Evolutionary conservation across 2,888 invertebrate genomes (phyloP).

Genomic region (Scaptomyza flava): DNA sequence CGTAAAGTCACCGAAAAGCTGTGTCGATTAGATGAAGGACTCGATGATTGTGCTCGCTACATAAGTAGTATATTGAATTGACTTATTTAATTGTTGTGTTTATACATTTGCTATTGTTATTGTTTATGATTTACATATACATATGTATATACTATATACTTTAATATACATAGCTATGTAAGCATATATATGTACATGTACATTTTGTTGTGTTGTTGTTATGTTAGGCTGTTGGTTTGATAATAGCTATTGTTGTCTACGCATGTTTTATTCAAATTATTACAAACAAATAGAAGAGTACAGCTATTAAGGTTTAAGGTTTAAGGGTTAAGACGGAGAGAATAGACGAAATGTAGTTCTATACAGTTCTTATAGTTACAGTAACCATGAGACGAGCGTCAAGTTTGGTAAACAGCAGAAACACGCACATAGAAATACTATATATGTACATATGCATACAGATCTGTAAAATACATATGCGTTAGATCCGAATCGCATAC

Average conservation of each 20-base stretch:
- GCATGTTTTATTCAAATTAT: background rate
- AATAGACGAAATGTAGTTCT: constrained; percentile 27
- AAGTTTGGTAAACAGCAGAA: constrained; percentile 23
- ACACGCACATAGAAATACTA: constrained; percentile 2
- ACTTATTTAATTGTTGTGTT: constrained; percentile 27
- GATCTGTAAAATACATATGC: background rate
- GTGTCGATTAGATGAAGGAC: constrained; percentile 1
- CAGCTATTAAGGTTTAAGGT: background rate
- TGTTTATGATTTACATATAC: constrained; percentile 4
- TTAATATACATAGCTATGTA: background rate
- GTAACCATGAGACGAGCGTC: constrained; percentile 27
- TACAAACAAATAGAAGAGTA: constrained; percentile 4
- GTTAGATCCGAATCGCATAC: constrained; percentile 13
- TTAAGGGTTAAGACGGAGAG: constrained; percentile 10
- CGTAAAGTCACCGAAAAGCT: constrained; percentile 15
- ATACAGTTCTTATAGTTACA: constrained; percentile 18
- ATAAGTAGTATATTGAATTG: constrained; percentile 12
- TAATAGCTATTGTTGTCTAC: background rate
- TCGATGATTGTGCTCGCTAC: constrained; percentile 45
- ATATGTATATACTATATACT: background rate
- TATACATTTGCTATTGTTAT: constrained; percentile 27
- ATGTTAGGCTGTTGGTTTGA: background rate
- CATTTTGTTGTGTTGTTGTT: background rate
- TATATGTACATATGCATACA: background rate
- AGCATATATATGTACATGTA: background rate